Evolutionary conservation across 2,797 vertebrate species (phyloP).

Genomic region (Vireo griseus): DNA sequence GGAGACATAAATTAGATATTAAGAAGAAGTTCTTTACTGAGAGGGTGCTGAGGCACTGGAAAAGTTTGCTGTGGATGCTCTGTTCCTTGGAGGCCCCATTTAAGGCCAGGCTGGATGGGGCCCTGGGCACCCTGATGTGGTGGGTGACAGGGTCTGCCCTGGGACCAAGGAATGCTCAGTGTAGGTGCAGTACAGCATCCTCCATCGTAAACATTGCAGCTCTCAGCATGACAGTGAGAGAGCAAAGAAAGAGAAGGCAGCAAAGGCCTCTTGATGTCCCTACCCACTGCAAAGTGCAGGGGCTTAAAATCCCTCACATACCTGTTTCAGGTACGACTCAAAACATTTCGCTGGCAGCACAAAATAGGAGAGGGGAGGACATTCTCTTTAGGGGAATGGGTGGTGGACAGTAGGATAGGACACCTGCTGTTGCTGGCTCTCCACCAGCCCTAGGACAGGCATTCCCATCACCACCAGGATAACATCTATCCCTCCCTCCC

Average conservation of each 20-base stretch:
- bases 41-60: neutral
- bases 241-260: neutral
- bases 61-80: neutral
- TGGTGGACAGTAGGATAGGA: neutral
- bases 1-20: neutral
- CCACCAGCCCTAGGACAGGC: neutral
- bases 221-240: rapidly evolving
- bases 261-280: neutral
- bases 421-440: neutral
- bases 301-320: neutral
- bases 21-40: neutral
- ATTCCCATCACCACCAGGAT: neutral
- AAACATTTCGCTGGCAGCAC: neutral
- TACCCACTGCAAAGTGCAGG: neutral
- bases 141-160: neutral
- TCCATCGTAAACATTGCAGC: neutral
- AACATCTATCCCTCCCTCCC: neutral
- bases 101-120: neutral
- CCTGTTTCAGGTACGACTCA: neutral
- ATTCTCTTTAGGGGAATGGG: neutral
- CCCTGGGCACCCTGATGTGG: neutral
- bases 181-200: neutral
- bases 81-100: rapidly evolving
- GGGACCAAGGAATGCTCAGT: neutral
- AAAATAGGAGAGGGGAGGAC: neutral